Conservation (phyloP, 1,140 invertebrate species). For the Megalonaias nervosa region DNA sequence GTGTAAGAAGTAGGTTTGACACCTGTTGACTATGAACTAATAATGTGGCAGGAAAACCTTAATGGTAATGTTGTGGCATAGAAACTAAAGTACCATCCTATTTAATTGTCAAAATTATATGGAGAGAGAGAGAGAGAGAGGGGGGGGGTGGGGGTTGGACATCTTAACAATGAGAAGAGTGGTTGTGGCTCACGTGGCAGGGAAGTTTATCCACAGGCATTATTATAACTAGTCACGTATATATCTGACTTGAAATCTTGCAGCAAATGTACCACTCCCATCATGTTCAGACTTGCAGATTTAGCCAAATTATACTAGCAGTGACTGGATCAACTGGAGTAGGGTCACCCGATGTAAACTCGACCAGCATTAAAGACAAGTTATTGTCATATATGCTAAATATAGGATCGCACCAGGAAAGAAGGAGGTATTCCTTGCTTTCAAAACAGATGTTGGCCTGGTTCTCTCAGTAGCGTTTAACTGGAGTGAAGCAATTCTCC, state of each 20-base stretch:
- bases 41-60: background rate
- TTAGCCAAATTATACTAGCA: constrained; percentile 25
- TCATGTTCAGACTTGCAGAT: constrained; percentile 7
- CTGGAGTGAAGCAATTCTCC: constrained; percentile 25
- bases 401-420: constrained; percentile 26
- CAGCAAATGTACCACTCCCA: no score
- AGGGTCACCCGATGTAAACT: background rate
- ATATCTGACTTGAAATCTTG: constrained; percentile 1
- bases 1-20: no score
- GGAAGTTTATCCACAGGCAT: constrained; percentile 21
- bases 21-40: no score
- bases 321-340: constrained; percentile 19
- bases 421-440: constrained; percentile 31
- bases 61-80: constrained; percentile 38
- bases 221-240: constrained; percentile 31
- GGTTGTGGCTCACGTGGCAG: background rate
- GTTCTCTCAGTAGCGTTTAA: constrained; percentile 3
- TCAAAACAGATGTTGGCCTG: constrained; percentile 19
- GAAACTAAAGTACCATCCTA: constrained; percentile 35
- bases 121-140: no score
- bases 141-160: background rate
- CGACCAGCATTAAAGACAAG: constrained; percentile 33
- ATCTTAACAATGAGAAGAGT: constrained; percentile 5
- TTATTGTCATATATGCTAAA: constrained; percentile 19
- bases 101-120: constrained; percentile 26